A percentile compares a stretch with the other conserved stretches of the same genome.
Conservation (phyloP, 2,888 invertebrate genomes). For the Thecocarcelia acutangulata region DNA sequence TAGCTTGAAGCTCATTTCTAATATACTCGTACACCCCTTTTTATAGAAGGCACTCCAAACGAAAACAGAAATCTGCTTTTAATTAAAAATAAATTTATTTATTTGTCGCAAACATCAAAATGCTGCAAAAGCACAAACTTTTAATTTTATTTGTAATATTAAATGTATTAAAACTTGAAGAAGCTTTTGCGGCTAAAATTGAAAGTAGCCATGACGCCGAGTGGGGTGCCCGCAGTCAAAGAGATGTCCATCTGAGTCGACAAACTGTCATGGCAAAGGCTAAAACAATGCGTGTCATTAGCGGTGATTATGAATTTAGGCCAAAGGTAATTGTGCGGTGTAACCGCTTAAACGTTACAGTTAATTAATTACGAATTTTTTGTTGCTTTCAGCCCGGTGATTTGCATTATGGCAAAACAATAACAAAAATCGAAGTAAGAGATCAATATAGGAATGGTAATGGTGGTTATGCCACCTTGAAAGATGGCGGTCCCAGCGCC, state of each 20-base stretch:
- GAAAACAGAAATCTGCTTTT: no score
- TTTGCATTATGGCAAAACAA: conserved; percentile 66
- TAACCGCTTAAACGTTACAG: no score
- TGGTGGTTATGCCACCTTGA: conserved; percentile 70
- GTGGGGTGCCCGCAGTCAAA: conserved; percentile 71
- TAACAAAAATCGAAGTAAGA: conserved; percentile 70
- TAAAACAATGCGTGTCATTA: conserved; percentile 69
- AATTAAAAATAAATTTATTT: neutral
- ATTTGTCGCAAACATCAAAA: conserved; percentile 1
- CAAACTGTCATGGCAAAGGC: conserved; percentile 67
- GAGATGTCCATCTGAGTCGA: conserved; percentile 70
- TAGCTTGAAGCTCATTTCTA: neutral
- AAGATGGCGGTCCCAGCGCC: conserved; percentile 70
- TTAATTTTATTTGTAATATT: conserved; percentile 30
- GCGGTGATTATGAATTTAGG: conserved; percentile 68
- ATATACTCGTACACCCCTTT: conserved; percentile 3
- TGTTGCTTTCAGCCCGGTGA: conserved; percentile 49
- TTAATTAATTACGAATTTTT: neutral
- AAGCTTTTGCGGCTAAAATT: conserved; percentile 36
- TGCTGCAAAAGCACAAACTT: conserved; percentile 34
- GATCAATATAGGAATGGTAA: conserved; percentile 71
- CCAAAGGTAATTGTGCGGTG: conserved; percentile 63
- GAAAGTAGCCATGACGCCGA: conserved; percentile 62
- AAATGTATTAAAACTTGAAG: conserved; percentile 6
- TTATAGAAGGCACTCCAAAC: neutral